These are phyloP conservation scores for Bombylius discolor DNA, from an alignment of 2,888 invertebrate species.

Conservation along the genomic window DNA sequence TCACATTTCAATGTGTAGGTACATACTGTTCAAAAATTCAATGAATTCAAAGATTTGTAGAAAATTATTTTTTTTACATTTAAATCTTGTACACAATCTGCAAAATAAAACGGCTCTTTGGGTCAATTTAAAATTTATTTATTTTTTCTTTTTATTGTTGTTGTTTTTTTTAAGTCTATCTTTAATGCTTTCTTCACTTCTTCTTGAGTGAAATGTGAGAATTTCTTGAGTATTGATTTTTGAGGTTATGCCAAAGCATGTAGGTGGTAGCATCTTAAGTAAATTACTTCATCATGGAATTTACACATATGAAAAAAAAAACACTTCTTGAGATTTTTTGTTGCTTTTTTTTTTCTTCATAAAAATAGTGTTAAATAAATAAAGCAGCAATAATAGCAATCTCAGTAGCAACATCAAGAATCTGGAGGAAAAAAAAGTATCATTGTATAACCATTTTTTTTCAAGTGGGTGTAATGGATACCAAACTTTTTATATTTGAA, in stretches of 20 bases:
- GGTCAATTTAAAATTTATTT: not conserved
- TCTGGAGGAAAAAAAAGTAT: not conserved
- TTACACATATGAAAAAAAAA: not conserved
- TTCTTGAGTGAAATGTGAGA: not conserved
- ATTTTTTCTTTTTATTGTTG: not conserved
- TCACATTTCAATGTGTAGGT: too few species aligned
- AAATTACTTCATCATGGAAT: not conserved
- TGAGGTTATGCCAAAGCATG: not conserved
- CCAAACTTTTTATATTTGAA: not conserved
- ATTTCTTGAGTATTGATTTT: not conserved
- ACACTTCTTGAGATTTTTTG: not conserved
- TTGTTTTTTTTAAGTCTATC: not conserved
- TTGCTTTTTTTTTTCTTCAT: too few species aligned
- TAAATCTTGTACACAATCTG: not conserved
- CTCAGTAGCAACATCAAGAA: not conserved
- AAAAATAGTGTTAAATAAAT: not conserved
- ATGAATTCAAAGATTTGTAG: too few species aligned
- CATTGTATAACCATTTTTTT: not conserved
- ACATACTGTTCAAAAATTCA: too few species aligned
- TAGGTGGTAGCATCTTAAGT: not conserved
- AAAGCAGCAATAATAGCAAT: not conserved
- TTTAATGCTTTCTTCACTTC: not conserved
- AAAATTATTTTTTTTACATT: too few species aligned
- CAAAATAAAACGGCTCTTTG: not conserved
- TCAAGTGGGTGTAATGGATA: not conserved